Evolutionary conservation across 2,888 invertebrate species (phyloP).

Genomic region (Flexamia atlantica): DNA sequence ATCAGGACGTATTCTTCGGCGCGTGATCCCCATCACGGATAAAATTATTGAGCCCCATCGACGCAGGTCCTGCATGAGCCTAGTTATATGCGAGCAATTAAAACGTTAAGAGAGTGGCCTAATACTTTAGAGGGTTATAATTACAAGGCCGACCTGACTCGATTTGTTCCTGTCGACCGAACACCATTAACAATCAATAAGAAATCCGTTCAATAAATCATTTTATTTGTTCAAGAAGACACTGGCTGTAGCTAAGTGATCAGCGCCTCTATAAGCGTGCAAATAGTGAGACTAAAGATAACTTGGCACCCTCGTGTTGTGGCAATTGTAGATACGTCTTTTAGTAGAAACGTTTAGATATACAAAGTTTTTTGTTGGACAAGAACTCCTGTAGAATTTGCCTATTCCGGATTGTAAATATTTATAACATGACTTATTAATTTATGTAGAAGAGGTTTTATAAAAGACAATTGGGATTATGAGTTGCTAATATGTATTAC

Average conservation of each 20-base stretch:
- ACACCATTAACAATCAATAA: slow-evolving; percentile 59
- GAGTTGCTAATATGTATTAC: too few relatives aligned
- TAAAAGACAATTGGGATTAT: too few relatives aligned
- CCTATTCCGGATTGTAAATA: too few relatives aligned
- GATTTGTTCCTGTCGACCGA: slow-evolving; percentile 55
- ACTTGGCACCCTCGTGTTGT: too few relatives aligned
- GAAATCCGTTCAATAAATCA: slow-evolving; percentile 45
- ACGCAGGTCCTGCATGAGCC: slow-evolving; percentile 34
- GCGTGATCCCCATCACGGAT: slow-evolving; percentile 12
- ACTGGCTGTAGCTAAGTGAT: background rate
- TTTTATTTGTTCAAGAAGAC: slow-evolving; percentile 52
- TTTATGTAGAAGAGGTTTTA: too few relatives aligned
- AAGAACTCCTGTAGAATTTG: too few relatives aligned
- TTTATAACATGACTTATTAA: too few relatives aligned
- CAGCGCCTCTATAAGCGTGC: background rate
- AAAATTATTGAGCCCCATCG: slow-evolving; percentile 36
- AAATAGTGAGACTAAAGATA: too few relatives aligned
- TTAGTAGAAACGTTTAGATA: too few relatives aligned
- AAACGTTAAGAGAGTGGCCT: slow-evolving; percentile 57
- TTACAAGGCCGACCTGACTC: slow-evolving; percentile 37
- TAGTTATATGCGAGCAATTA: slow-evolving; percentile 57
- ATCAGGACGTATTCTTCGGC: background rate
- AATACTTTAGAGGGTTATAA: slow-evolving; percentile 29
- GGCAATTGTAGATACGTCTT: too few relatives aligned
- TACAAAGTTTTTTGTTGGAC: too few relatives aligned